These are phyloP conservation scores for Glaucopsyche alexis DNA, from an alignment of 2,888 invertebrate genomes.

Conservation along the genomic window DNA sequence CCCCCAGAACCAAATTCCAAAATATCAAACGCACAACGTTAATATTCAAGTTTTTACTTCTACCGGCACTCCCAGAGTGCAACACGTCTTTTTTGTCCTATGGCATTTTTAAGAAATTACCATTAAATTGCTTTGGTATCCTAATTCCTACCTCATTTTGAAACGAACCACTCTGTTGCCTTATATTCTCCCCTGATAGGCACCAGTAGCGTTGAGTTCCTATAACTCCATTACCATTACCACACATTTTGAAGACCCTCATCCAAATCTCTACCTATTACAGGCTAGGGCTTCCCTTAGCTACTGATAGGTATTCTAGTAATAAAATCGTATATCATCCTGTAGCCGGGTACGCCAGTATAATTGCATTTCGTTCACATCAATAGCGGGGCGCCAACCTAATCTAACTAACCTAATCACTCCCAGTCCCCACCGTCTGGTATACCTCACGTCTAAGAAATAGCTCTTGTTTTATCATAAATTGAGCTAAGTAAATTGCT, in stretches of 20 bases:
- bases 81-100: too few relatives aligned
- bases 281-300: too few relatives aligned
- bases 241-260: too few relatives aligned
- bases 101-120: background rate
- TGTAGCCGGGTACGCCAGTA: conserved; percentile 34
- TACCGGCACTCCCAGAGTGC: too few relatives aligned
- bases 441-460: background rate
- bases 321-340: conserved; percentile 29
- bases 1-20: too few relatives aligned
- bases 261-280: too few relatives aligned
- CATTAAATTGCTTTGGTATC: background rate
- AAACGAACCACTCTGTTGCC: background rate
- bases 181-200: background rate
- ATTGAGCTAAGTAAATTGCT: background rate
- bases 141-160: background rate
- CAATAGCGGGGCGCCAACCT: conserved; percentile 46
- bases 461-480: conserved; percentile 17
- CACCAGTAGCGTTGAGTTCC: too few relatives aligned
- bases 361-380: conserved; percentile 58
- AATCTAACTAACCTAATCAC: too few relatives aligned
- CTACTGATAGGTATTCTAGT: too few relatives aligned
- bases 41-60: too few relatives aligned
- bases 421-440: background rate
- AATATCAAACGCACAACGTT: too few relatives aligned
- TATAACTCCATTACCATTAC: too few relatives aligned